Evolutionary conservation across 2,888 invertebrate genomes (phyloP).

Genomic region (Cephus nigrinus): DNA sequence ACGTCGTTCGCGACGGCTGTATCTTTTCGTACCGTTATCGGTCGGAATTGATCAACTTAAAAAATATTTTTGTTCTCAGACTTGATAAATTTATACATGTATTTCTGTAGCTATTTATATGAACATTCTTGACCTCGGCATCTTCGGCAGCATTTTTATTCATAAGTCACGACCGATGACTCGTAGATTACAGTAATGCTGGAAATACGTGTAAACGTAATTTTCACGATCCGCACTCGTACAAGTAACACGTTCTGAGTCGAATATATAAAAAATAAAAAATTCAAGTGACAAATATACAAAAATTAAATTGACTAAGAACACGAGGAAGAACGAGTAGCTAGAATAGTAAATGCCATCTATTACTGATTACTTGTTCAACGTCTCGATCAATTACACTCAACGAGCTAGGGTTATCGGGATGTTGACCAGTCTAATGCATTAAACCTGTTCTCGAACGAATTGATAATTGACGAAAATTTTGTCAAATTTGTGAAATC

Average conservation of each 20-base stretch:
- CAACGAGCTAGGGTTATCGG: neutral
- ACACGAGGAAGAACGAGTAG: constrained; percentile 14
- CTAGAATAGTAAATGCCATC: neutral
- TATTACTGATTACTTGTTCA: neutral
- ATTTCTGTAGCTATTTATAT: neutral
- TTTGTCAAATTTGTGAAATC: neutral
- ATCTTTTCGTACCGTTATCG: neutral
- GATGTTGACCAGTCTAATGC: neutral
- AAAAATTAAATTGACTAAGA: constrained; percentile 5
- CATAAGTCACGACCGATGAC: neutral
- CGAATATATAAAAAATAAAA: constrained; percentile 2
- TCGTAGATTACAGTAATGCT: neutral
- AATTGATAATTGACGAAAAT: neutral
- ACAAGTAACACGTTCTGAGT: constrained; percentile 4
- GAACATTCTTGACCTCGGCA: neutral
- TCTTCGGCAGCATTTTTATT: neutral
- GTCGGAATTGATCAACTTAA: neutral
- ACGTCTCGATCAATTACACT: neutral
- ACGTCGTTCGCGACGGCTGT: neutral
- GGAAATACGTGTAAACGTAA: constrained; percentile 5
- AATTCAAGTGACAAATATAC: constrained; percentile 12
- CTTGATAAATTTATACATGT: neutral
- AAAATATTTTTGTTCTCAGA: neutral
- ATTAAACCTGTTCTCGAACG: neutral
- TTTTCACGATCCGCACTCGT: neutral